Evolutionary conservation across 2,797 vertebrate species (phyloP).

Genomic region (Odontamblyopus rebecca): DNA sequence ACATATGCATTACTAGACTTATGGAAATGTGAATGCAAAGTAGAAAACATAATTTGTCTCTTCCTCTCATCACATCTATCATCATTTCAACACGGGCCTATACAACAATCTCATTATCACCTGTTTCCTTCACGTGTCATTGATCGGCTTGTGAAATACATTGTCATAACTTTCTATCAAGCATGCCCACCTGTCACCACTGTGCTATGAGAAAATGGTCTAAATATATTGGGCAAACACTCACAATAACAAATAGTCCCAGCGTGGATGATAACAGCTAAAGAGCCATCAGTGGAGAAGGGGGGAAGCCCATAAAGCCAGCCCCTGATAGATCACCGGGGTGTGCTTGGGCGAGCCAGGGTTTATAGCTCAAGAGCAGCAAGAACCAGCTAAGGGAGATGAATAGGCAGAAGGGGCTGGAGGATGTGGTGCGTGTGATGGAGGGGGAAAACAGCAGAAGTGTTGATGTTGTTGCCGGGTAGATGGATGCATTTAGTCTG

Average conservation of each 20-base stretch:
- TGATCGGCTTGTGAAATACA: conserved; percentile 47
- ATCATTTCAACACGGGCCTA: conserved; percentile 21
- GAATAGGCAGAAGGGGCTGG: conserved; percentile 51
- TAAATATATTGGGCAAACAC: conserved; percentile 59
- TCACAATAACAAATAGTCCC: conserved; percentile 59
- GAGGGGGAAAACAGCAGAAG: conserved; percentile 60
- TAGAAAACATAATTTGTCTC: conserved; percentile 18
- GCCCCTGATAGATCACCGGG: conserved; percentile 59
- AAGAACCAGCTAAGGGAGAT: conserved; percentile 52
- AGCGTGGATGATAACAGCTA: conserved; percentile 52
- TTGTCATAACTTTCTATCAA: conserved; percentile 53
- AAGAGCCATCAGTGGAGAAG: conserved; percentile 53
- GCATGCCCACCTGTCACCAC: conserved; percentile 43
- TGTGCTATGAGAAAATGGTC: conserved; percentile 34
- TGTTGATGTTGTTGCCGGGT: conserved; percentile 41
- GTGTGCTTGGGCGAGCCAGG: conserved; percentile 44
- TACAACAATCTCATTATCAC: conserved; percentile 45
- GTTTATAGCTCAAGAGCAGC: conserved; percentile 36
- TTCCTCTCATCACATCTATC: conserved; percentile 30
- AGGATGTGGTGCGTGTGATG: conserved; percentile 57
- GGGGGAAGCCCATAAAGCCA: conserved; percentile 58
- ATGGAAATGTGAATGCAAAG: conserved; percentile 18
- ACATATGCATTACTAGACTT: neutral
- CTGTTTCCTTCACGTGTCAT: conserved; percentile 46
- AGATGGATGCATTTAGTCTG: conserved; percentile 64